Evolutionary conservation across 1,140 invertebrate genomes (phyloP).

Genomic region (Drosophila sucinea): DNA sequence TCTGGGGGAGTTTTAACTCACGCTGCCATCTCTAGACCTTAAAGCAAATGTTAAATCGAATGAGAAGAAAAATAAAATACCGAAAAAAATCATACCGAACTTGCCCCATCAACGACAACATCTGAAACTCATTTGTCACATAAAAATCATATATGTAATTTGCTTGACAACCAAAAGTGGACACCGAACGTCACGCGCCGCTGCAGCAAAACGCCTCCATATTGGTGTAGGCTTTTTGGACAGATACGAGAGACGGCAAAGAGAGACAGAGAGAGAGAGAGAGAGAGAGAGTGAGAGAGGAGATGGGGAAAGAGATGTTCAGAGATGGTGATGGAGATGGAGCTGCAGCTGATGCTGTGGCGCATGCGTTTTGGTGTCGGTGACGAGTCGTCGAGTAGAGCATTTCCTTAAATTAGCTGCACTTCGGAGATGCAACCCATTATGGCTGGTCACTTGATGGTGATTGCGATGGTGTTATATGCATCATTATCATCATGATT

Average conservation of each 20-base stretch:
- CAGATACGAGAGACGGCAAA: constrained; percentile 9
- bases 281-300: background rate
- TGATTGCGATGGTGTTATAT: constrained; percentile 29
- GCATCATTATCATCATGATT: constrained; percentile 20
- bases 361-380: constrained; percentile 51
- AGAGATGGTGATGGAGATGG: constrained; percentile 15
- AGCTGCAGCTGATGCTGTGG: constrained; percentile 33
- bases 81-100: constrained; percentile 36
- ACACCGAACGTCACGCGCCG: constrained; percentile 71
- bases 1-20: constrained; percentile 11
- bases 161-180: constrained; percentile 80
- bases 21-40: constrained; percentile 24
- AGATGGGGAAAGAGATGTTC: background rate
- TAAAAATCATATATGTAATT: constrained; percentile 82
- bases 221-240: constrained; percentile 67
- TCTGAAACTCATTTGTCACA: constrained; percentile 81
- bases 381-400: constrained; percentile 57
- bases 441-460: constrained; percentile 46
- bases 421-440: constrained; percentile 63
- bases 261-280: background rate
- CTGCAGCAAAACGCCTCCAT: constrained; percentile 72
- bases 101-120: constrained; percentile 66
- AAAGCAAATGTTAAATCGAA: constrained; percentile 27
- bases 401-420: constrained; percentile 80
- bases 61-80: constrained; percentile 1